phyloP scores from a whole-genome alignment of 2,797 vertebrate species.

The Astyanax mexicanus region DNA sequence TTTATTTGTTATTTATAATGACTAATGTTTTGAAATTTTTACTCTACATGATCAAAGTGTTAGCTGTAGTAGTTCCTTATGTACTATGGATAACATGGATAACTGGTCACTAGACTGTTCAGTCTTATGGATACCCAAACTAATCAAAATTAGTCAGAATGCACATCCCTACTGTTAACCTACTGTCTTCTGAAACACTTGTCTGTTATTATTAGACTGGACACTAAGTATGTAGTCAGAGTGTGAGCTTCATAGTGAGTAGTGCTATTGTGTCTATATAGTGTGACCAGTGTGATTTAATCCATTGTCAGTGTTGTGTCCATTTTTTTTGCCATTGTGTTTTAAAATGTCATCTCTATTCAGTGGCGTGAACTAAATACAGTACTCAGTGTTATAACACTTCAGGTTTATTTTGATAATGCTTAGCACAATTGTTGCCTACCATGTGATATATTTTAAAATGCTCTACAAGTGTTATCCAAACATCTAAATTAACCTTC shows the following conservation, averaged over 20 bases:
- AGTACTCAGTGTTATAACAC: neutral
- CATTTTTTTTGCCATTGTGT: too few species aligned
- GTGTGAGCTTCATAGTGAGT: slow-evolving; percentile 1
- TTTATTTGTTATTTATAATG: too few species aligned
- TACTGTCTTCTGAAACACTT: neutral
- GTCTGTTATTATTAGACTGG: neutral
- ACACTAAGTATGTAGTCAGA: neutral
- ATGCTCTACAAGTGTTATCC: neutral
- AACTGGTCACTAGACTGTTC: too few species aligned
- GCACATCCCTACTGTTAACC: neutral
- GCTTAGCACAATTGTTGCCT: neutral
- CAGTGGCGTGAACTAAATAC: neutral
- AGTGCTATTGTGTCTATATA: slow-evolving; percentile 18
- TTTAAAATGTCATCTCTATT: too few species aligned
- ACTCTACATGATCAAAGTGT: too few species aligned
- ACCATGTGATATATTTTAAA: neutral
- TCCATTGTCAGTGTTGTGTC: neutral
- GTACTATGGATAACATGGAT: too few species aligned
- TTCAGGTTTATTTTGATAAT: neutral
- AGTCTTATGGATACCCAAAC: too few species aligned
- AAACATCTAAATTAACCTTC: neutral
- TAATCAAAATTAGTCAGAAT: too few species aligned
- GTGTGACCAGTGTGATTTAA: neutral
- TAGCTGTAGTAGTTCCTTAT: too few species aligned
- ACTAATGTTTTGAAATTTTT: too few species aligned